Percentiles rank a stretch among this genome's conserved stretches.
Evolutionary conservation across 2,797 vertebrate species (phyloP).

Genomic region (Parotocinclus haroldoi): DNA sequence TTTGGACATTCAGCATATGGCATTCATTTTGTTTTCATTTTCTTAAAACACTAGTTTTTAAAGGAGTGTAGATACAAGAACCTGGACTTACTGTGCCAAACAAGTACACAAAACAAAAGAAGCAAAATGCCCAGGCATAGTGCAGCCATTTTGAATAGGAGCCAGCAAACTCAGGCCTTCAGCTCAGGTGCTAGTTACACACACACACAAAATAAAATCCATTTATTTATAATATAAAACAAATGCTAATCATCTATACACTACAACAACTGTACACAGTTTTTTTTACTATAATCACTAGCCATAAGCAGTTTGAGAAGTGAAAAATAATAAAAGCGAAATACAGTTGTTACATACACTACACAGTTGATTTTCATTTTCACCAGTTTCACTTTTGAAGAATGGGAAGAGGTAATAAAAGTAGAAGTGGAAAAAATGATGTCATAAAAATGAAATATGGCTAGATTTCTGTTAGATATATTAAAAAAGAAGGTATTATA

Average conservation of each 20-base stretch:
- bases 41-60: no score
- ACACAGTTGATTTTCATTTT: slow-evolving; percentile 27
- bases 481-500: not conserved
- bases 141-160: slow-evolving; percentile 29
- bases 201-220: no score
- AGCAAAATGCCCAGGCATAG: slow-evolving; percentile 16
- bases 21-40: no score
- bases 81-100: slow-evolving; percentile 38
- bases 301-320: not conserved
- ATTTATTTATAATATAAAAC: no score
- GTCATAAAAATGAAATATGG: not conserved
- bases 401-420: slow-evolving; percentile 11
- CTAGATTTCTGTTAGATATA: not conserved
- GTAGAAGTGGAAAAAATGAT: no score
- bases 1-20: no score
- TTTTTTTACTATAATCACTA: not conserved
- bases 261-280: no score
- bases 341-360: no score
- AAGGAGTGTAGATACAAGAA: not conserved
- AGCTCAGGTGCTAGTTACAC: not conserved
- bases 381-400: slow-evolving; percentile 15
- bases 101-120: slow-evolving; percentile 30
- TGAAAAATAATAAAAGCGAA: not conserved
- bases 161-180: not conserved
- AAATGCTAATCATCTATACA: no score